These are phyloP conservation scores for Oscarella lobularis DNA, from an alignment of 37 sponge, comb jelly and placozoan species.

Conservation along the genomic window DNA sequence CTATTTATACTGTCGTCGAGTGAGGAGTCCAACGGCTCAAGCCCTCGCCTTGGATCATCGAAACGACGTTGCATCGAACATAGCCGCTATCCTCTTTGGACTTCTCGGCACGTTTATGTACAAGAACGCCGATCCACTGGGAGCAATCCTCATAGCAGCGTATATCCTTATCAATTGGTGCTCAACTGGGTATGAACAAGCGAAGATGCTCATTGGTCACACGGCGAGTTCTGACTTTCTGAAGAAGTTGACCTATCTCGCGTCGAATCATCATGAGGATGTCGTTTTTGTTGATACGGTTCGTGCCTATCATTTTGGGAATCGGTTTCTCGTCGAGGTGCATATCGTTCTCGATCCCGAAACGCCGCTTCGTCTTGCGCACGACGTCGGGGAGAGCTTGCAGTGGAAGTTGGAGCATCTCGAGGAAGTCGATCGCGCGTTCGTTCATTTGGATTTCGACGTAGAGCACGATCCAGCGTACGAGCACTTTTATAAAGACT, in stretches of 20 bases:
- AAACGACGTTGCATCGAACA: constrained; percentile 29
- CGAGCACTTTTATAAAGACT: too few species aligned
- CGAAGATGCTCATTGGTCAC: constrained; percentile 26
- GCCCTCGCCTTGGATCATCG: constrained; percentile 35
- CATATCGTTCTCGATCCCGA: constrained; percentile 17
- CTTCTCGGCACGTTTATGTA: constrained; percentile 31
- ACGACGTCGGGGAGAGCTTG: constrained; percentile 36
- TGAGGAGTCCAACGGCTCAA: constrained; percentile 31
- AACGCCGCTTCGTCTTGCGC: constrained; percentile 26
- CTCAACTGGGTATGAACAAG: constrained; percentile 25
- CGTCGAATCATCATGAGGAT: constrained; percentile 14
- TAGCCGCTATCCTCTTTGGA: constrained; percentile 33
- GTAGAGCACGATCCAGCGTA: constrained; percentile 18
- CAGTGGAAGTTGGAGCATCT: constrained; percentile 30
- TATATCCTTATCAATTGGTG: constrained; percentile 44
- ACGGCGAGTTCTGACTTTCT: constrained; percentile 25
- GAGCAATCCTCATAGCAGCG: constrained; percentile 25
- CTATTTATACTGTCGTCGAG: constrained; percentile 20
- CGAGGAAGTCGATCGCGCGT: constrained; percentile 41
- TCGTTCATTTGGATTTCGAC: constrained; percentile 49
- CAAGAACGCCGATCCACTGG: constrained; percentile 23
- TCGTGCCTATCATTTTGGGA: constrained; percentile 37
- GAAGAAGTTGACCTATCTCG: constrained; percentile 25
- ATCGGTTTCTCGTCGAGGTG: constrained; percentile 37
- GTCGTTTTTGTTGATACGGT: constrained; percentile 32